Base-by-base conservation (phyloP, 2,113 vertebrate species). In the Rhea pennata region DNA sequence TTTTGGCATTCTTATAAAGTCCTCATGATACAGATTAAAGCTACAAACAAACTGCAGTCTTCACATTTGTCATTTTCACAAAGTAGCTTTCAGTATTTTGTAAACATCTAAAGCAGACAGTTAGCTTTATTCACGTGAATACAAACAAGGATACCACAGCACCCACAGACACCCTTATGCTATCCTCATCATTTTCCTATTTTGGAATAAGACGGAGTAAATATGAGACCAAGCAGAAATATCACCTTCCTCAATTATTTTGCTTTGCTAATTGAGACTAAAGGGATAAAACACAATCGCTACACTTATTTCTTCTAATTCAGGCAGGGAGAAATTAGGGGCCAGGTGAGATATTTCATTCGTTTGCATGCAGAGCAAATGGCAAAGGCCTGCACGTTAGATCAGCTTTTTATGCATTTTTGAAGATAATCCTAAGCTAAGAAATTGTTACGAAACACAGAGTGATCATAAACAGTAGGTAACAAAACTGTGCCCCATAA, bases 301-400 rank as follows among this genome's bases (percentile, higher is more conserved):
- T 62, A 65, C 22, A 23, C 36, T 61, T 77, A 92, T 14, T 95
- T 76, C 44, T 87, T 24, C 69, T 82, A 82, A 82, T 44, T 71
- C 77, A 10, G 27, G 61, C 40, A 91, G 65, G 9, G 42, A 42
- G 36, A 87, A 95, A 76, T 56, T 44, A 31, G 27, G 33, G 36
- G 84, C 62, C 92, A 96, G 89, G 75, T 74, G 84, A 94, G 82
- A 81, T 69, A 88, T 73, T 95, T 76, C 31, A 74, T 89, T 67
- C 1, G 1, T 79, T 42, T 26, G 44, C 76, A 79, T 12, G 22
- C 66, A 61, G 27, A 36, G 48, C 76, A 84, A 93, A 97, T 72
- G 91, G 93, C 39, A 84, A 92, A 94, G 72, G 56, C n/a, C 40
- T 44, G 62, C 79, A 26, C 1, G 0, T 84, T 67, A n/a, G 23